Conservation (phyloP, 2,888 invertebrate genomes). For the Shargacucullia verbasci region DNA sequence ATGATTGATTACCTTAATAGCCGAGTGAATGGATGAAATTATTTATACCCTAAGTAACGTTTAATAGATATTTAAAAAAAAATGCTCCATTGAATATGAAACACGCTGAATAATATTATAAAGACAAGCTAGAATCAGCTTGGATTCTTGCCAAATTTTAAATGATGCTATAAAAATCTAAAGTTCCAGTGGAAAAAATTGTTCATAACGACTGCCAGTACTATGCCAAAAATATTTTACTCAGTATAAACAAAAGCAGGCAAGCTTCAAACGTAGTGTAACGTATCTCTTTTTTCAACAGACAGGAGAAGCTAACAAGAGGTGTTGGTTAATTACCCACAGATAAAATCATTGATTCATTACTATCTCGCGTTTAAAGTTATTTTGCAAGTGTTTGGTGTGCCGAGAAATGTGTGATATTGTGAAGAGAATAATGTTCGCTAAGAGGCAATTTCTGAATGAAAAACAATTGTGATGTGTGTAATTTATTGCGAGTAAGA, state of each 20-base stretch:
- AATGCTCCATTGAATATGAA: conserved; percentile 56
- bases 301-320: conserved; percentile 39
- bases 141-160: conserved; percentile 80
- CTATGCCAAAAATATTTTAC: conserved; percentile 77
- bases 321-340: conserved; percentile 37
- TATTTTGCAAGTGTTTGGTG: conserved; percentile 49
- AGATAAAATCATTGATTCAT: conserved; percentile 53
- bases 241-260: conserved; percentile 72
- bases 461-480: conserved; percentile 26
- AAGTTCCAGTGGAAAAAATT: conserved; percentile 79
- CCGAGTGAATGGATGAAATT: too few relatives aligned
- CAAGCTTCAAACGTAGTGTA: conserved; percentile 55
- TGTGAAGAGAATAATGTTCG: conserved; percentile 21
- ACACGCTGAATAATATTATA: conserved; percentile 74
- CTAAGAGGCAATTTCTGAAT: conserved; percentile 31
- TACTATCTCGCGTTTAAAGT: conserved; percentile 30
- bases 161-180: conserved; percentile 83
- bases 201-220: conserved; percentile 66
- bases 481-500: conserved; percentile 34
- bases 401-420: conserved; percentile 32
- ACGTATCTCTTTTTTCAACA: conserved; percentile 47
- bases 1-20: too few relatives aligned
- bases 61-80: conserved; percentile 2
- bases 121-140: conserved; percentile 71
- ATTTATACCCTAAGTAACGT: too few relatives aligned